Evolutionary conservation across 2,113 vertebrate genomes (phyloP), one percentile per base, ranked within the genome.

Genomic region (Cranoglanis bouderius): DNA sequence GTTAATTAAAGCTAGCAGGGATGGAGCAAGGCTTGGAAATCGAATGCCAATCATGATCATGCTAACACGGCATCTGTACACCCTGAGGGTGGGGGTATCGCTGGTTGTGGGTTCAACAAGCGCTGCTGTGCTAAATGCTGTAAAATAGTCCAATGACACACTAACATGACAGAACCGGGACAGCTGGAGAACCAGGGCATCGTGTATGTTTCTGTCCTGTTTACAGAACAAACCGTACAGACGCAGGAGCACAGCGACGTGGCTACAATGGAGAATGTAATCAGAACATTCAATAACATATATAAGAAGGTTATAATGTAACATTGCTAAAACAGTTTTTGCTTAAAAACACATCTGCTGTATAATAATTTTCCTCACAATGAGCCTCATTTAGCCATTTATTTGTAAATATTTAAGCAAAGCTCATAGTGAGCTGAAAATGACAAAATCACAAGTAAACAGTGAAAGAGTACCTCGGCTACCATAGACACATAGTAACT

Each of bases 1-100:
- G 94, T 95, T 95, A 95, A 95, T 95, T 95, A 94, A 95, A 94
- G 87, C 29, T 88, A 90, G 93, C 91, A 86, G 90, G 49, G 87
- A 67, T 24, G 43, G 65, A 65, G 51, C 29, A 38, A 49, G 51
- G 72, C 67, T 87, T 82, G 85, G 40, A 87, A 77, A 89, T 87
- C 81, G 88, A 89, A 90, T 61, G 67, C 32, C 84, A 91, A 70
- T 88, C 84, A 85, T 72, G 81, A 78, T 81, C 46, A 81, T 53
- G 77, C 77, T 81, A 81, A 81, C 49, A 53, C n/a, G 49, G 49
- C 49, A 32, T 32, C 14, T 53, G 49, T 55, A 32, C 29, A 53
- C 49, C 77, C 9, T 16, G 16, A 55, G 77, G n/a, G n/a, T 29
- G 13, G 10, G 46, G 49, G 2, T 81, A 16, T 8, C 9, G 6